Evolutionary conservation across 2,113 vertebrate species (phyloP), one percentile per base, ranked within the genome.

Genomic region (Alexandromys fortis): DNA sequence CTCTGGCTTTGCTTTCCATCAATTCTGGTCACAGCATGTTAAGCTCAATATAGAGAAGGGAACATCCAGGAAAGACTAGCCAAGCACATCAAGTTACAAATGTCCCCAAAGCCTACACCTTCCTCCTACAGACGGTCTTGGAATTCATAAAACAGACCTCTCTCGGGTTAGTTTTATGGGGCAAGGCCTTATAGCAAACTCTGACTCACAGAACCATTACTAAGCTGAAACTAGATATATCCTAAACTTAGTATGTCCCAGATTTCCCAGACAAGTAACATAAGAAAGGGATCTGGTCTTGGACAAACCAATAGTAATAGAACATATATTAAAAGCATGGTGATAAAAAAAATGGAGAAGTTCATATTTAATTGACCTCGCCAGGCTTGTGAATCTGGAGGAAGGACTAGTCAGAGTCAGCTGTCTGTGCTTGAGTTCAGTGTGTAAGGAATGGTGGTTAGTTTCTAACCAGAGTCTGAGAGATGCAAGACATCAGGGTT

Each of bases 1-100:
- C 92, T 95, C 78, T 79, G 77, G 35, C 73, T 94, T 94, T 22
- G 22, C 77, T 95, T 89, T 85, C 77, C 33, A 70, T 83, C 75
- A 92, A 81, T 42, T 61, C 38, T 16, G 73, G 85, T 79, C 92
- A 91, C 47, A 95, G 82, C 65, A 85, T 83, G 90, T 65, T 75
- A 58, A 79, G 19, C 58, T 52, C 12, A 67, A 63, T 73, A 55
- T 13, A 83, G 0, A 79, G 89, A 89, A 13, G 12, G 45, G n/a
- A 49, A 55, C 30, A 5, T 58, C 16, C 7, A 67, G 67, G 68
- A 89, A 91, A 93, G 75, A 94, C 26, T 17, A 94, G 67, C 1
- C 26, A 93, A 42, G 17, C 35, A 61, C n/a, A 65, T 0, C 11
- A 65, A 5, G 28, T 90, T 90, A 33, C 1, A 13, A 47, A 77